Conservation (phyloP, 1,140 invertebrate species). For the Aphidius gifuensis region DNA sequence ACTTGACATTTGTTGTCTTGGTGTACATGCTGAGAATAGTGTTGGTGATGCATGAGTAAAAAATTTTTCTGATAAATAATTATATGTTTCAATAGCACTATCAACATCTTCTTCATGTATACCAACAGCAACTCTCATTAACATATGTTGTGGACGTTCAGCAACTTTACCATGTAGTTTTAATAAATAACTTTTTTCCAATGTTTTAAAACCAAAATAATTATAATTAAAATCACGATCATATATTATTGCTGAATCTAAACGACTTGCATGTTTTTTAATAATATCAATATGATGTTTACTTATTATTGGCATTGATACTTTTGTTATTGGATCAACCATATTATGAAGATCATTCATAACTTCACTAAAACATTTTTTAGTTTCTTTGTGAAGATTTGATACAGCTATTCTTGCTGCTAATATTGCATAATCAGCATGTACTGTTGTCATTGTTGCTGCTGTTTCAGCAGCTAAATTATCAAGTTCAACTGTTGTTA, state of each 20-base stretch:
- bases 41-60: constrained; percentile 99
- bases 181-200: constrained; percentile 93
- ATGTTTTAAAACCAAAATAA: constrained; percentile 98
- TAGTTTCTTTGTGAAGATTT: constrained; percentile 90
- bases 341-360: constrained; percentile 83
- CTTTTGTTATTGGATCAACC: constrained; percentile 69
- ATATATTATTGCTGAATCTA: constrained; percentile 97
- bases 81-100: constrained; percentile 93
- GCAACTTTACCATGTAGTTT: constrained; percentile 92
- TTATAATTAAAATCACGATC: constrained; percentile 97
- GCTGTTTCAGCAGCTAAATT: constrained; percentile 62
- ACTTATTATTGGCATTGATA: constrained; percentile 79
- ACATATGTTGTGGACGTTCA: constrained; percentile 97
- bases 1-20: constrained; percentile 87
- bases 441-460: constrained; percentile 70
- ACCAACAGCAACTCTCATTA: constrained; percentile 96
- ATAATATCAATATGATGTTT: constrained; percentile 81
- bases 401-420: constrained; percentile 95
- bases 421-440: constrained; percentile 95
- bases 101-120: constrained; percentile 95
- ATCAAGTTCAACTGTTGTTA: constrained; percentile 95
- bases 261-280: constrained; percentile 77
- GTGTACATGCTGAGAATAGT: constrained; percentile 92
- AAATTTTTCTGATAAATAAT: constrained; percentile 90
- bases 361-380: constrained; percentile 76